Base-by-base conservation (phyloP, 2,113 vertebrate genomes). In the Sebastes schlegelii region DNA sequence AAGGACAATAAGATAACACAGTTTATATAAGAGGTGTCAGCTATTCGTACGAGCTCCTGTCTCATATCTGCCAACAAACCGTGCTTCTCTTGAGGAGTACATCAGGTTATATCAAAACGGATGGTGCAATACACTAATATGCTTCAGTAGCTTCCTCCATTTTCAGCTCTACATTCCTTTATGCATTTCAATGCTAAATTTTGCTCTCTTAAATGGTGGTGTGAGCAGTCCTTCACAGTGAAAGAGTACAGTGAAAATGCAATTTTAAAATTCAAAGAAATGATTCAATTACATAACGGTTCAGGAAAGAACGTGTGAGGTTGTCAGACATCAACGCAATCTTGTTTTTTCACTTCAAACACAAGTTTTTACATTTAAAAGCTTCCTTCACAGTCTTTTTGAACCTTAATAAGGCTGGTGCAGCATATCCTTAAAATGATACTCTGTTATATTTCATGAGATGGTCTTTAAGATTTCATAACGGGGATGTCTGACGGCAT, bases 381-480 rank as follows among this genome's bases (percentile, higher is more conserved):
- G 4, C 42, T 58, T n/a, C 54, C 16, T 43, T 34, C 6, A 14
- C 2, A 43, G 8, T 6, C 3, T 57, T 82, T 74, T n/a, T 71
- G 13, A 23, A 66, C 0, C 8, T 49, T 21, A 16, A 57, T 19
- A 14, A 72, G n/a, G 21, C 40, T 42, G 16, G 46, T 40, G 2
- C 26, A 68, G 8, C 6, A 12, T 1, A 19, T 74, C n/a, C 21
- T 63, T 16, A 45, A 19, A 52, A 40, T 19, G 21, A 63, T 8
- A 21, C 21, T 63, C 14, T 66, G 0, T 26, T 83, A 40, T 60
- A 61, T 75, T 77, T 84, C 16, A 61, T 26, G 42, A 76, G 66
- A 67, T 34, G 13, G 40, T 88, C 73, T 67, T 79, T 62, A 87
- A 87, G 83, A 79, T 87, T 87, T 86, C 64, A 69, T 79, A 21